Conservation (phyloP, 2,888 invertebrate species). For the Dysmachus trigonus region DNA sequence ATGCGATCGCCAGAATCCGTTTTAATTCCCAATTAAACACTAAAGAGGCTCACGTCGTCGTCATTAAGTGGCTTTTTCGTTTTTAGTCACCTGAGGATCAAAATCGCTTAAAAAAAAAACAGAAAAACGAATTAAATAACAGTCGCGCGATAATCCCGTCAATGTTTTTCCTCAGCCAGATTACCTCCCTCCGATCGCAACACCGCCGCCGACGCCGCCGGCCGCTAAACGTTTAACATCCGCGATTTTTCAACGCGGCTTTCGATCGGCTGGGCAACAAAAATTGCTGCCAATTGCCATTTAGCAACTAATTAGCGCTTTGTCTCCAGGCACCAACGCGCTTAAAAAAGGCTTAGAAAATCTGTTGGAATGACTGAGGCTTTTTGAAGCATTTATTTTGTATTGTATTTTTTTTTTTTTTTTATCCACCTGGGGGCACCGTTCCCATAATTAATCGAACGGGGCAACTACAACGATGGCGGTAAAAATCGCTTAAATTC, state of each 20-base stretch:
- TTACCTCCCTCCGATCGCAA: not conserved
- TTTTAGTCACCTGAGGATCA: not conserved
- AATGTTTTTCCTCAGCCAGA: not conserved
- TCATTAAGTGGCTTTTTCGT: conserved; percentile 1
- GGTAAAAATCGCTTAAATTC: not conserved
- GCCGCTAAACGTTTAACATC: not conserved
- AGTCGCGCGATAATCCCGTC: not conserved
- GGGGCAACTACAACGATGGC: not conserved
- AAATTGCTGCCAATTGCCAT: not conserved
- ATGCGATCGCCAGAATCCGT: not conserved
- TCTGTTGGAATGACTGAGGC: not conserved
- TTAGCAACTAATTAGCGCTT: conserved; percentile 7
- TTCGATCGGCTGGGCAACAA: not conserved
- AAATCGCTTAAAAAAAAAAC: not conserved
- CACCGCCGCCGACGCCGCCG: too few relatives aligned
- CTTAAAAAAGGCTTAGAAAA: not conserved
- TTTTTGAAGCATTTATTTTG: not conserved
- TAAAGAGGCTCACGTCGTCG: not conserved
- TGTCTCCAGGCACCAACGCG: not conserved
- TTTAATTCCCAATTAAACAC: conserved; percentile 11
- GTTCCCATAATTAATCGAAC: not conserved
- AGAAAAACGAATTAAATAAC: conserved; percentile 5
- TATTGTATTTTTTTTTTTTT: not conserved
- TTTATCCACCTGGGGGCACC: not conserved
- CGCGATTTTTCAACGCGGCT: not conserved